A percentile compares a stretch with the other conserved stretches of the same genome.
Evolutionary conservation across 2,888 invertebrate species (phyloP).

Genomic region (Carcina quercana): DNA sequence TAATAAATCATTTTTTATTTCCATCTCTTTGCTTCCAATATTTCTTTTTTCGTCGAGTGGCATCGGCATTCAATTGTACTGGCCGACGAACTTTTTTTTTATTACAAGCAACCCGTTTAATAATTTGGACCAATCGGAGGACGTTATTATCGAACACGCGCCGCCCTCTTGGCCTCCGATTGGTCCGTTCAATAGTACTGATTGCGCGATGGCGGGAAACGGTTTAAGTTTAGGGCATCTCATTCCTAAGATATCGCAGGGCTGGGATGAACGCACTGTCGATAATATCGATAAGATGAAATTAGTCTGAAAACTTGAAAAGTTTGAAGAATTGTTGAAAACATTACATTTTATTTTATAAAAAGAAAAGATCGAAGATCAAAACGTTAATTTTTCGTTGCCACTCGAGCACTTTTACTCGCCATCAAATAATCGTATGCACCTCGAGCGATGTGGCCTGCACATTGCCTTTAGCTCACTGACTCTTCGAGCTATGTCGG

Average conservation of each 20-base stretch:
- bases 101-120: constrained; percentile 63
- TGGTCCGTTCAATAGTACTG: constrained; percentile 50
- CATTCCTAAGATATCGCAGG: constrained; percentile 58
- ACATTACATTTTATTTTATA: not conserved
- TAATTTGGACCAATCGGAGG: constrained; percentile 56
- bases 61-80: constrained; percentile 70
- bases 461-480: too few species aligned
- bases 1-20: constrained; percentile 72
- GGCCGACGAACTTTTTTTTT: constrained; percentile 45
- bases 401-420: too few species aligned
- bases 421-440: too few species aligned
- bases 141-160: constrained; percentile 36
- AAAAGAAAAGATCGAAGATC: not conserved
- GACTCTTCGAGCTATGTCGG: too few species aligned
- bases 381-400: too few species aligned
- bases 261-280: constrained; percentile 18
- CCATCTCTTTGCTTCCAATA: constrained; percentile 63
- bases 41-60: constrained; percentile 71
- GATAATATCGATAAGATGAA: too few species aligned
- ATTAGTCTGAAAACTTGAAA: too few species aligned
- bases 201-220: constrained; percentile 71
- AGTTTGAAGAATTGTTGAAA: not conserved
- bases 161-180: constrained; percentile 55
- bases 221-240: constrained; percentile 66
- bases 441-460: too few species aligned